These are phyloP conservation scores for Allophyes oxyacanthae DNA, from an alignment of 2,888 invertebrate species.

Conservation along the genomic window DNA sequence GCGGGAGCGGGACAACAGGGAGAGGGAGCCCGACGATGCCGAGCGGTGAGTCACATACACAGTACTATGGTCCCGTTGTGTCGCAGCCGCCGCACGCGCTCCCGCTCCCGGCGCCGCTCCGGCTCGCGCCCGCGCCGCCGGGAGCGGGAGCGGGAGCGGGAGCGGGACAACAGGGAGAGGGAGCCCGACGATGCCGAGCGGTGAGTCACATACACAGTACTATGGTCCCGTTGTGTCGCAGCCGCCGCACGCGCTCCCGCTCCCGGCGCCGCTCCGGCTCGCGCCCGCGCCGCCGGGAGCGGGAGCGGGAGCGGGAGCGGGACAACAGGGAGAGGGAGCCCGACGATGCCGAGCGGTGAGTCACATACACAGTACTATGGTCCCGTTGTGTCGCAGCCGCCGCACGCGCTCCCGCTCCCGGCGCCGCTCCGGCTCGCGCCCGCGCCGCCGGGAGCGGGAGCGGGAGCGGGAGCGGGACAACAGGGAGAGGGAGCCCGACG, in stretches of 20 bases:
- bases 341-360: constrained; percentile 55
- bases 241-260: constrained; percentile 67
- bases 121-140: constrained; percentile 58
- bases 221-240: too few relatives aligned
- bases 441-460: constrained; percentile 38
- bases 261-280: constrained; percentile 62
- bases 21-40: constrained; percentile 51
- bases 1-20: constrained; percentile 24
- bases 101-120: constrained; percentile 65
- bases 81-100: constrained; percentile 61
- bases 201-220: too few relatives aligned
- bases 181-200: constrained; percentile 52
- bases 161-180: constrained; percentile 46
- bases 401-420: constrained; percentile 70
- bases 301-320: constrained; percentile 53
- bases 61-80: too few relatives aligned
- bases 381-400: constrained; percentile 39
- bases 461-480: constrained; percentile 53
- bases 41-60: too few relatives aligned
- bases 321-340: constrained; percentile 49
- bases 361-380: too few relatives aligned
- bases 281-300: constrained; percentile 43
- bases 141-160: not conserved
- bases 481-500: constrained; percentile 50
- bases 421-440: constrained; percentile 56